Evolutionary conservation across 2,888 invertebrate genomes (phyloP).

Genomic region (Ischnus inquisitorius): DNA sequence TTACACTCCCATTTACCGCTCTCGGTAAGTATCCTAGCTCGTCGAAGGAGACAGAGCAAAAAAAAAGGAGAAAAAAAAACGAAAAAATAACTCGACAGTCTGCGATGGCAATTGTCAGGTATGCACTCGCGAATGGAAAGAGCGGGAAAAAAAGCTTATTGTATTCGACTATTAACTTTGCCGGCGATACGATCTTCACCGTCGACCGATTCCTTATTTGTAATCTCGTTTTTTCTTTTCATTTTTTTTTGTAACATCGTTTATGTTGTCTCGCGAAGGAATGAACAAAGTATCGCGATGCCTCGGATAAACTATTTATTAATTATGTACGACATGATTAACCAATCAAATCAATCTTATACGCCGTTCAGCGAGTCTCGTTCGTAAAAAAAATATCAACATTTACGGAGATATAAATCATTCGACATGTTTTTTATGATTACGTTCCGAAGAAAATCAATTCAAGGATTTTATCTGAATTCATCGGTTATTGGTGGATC

Average conservation of each 20-base stretch:
- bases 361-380: too few species aligned
- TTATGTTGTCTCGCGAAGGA: not conserved
- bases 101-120: not conserved
- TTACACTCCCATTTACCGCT: slow-evolving; percentile 32
- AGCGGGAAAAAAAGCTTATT: not conserved
- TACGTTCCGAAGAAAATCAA: too few species aligned
- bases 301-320: not conserved
- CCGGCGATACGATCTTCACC: not conserved
- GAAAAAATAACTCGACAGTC: slow-evolving; percentile 12
- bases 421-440: too few species aligned
- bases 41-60: slow-evolving; percentile 7
- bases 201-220: not conserved
- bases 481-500: too few species aligned
- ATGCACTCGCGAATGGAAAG: not conserved
- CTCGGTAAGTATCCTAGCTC: slow-evolving; percentile 17
- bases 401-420: too few species aligned
- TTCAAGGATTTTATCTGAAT: too few species aligned
- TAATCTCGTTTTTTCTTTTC: too few species aligned
- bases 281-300: not conserved
- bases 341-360: not conserved
- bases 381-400: too few species aligned
- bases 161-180: not conserved
- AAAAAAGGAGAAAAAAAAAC: not conserved
- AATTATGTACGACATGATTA: not conserved
- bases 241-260: not conserved